Evolutionary conservation across 2,888 invertebrate species (phyloP).

Genomic region (Agriotes lineatus): DNA sequence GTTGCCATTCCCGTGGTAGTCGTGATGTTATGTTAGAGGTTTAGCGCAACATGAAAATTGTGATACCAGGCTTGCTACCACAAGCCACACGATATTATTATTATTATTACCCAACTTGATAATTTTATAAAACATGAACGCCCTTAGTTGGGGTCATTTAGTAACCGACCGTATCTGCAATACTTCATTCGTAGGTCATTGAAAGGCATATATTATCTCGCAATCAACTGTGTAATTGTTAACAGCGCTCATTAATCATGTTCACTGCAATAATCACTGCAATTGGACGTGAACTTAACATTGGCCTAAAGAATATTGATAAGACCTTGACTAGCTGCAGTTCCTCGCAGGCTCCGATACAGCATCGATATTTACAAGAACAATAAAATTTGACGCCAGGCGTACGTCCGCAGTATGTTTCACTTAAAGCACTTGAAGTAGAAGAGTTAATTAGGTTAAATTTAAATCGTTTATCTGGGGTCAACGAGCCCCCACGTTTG

Average conservation of each 20-base stretch:
- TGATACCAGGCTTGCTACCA: too few species aligned
- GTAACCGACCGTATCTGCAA: too few species aligned
- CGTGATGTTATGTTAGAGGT: too few species aligned
- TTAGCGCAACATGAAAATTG: too few species aligned
- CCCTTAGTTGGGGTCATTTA: too few species aligned
- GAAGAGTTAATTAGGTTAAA: slow-evolving; percentile 53
- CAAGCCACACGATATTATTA: too few species aligned
- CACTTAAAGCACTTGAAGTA: slow-evolving; percentile 49
- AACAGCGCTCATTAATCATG: background rate
- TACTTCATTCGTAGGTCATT: too few species aligned
- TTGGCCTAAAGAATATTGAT: slow-evolving; percentile 22
- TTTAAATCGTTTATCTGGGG: slow-evolving; percentile 52
- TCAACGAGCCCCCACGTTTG: slow-evolving; percentile 18
- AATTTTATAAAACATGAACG: too few species aligned
- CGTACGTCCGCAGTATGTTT: slow-evolving; percentile 46
- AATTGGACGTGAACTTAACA: slow-evolving; percentile 5
- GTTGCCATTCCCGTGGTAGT: too few species aligned
- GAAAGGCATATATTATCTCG: too few species aligned
- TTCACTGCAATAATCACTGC: slow-evolving; percentile 3
- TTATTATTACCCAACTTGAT: too few species aligned
- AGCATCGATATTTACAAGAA: slow-evolving; percentile 1
- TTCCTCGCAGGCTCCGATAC: background rate
- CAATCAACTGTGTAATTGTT: background rate
- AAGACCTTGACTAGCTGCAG: slow-evolving; percentile 11
- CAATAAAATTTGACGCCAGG: slow-evolving; percentile 24